These are phyloP conservation scores for Drosophila peninsularis DNA, from an alignment of 2,888 invertebrate genomes.

Conservation along the genomic window DNA sequence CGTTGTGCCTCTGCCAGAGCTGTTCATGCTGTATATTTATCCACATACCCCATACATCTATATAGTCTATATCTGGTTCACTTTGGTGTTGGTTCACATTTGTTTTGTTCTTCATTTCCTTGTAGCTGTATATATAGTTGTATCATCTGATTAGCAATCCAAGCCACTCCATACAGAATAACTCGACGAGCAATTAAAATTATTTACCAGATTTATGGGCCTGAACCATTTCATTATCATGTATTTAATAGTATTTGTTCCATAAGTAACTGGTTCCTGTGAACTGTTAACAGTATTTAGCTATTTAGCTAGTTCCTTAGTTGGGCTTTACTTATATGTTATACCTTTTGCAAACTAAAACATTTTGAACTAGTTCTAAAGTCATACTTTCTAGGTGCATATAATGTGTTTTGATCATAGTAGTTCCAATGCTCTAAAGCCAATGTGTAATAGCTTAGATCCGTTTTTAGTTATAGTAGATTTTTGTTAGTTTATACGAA, in stretches of 20 bases:
- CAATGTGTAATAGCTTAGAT: no score
- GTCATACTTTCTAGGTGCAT: rapidly evolving
- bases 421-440: not conserved
- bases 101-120: not conserved
- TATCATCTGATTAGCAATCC: constrained; percentile 28
- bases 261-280: not conserved
- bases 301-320: not conserved
- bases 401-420: not conserved
- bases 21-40: constrained; percentile 44
- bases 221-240: not conserved
- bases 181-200: constrained; percentile 4
- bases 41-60: constrained; percentile 15
- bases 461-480: no score
- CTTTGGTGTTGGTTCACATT: constrained; percentile 62
- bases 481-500: no score
- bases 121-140: constrained; percentile 34
- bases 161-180: constrained; percentile 50
- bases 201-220: not conserved
- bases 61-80: constrained; percentile 27
- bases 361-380: not conserved
- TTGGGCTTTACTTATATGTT: not conserved
- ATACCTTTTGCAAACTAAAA: no score
- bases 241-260: not conserved
- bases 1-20: constrained; percentile 54
- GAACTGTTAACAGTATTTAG: not conserved